Conservation (phyloP, 1,140 invertebrate genomes). For the Physella acuta region DNA sequence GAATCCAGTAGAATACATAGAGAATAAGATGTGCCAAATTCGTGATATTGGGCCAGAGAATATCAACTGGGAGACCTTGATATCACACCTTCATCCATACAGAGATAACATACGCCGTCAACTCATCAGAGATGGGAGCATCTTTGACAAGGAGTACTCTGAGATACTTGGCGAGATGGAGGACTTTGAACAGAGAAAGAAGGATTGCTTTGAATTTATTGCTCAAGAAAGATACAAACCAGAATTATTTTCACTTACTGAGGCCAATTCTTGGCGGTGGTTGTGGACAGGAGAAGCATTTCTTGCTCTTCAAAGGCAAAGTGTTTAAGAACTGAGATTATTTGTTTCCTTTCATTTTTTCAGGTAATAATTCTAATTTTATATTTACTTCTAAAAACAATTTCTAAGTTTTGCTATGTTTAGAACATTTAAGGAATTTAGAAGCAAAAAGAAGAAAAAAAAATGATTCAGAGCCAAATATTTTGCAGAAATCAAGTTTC, state of each 20-base stretch:
- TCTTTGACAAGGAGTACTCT: conserved; percentile 48
- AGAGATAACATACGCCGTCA: conserved; percentile 42
- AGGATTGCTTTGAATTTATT: conserved; percentile 24
- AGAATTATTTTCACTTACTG: conserved; percentile 48
- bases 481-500: no score
- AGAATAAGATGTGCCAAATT: conserved; percentile 50
- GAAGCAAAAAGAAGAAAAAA: no score
- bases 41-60: conserved; percentile 50
- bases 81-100: conserved; percentile 52
- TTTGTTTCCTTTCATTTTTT: no score
- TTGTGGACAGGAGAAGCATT: conserved; percentile 23
- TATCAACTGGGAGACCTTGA: conserved; percentile 58
- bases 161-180: conserved; percentile 29
- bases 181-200: conserved; percentile 21
- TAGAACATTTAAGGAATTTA: no score
- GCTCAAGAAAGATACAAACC: conserved; percentile 40
- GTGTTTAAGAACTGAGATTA: no score
- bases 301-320: background rate
- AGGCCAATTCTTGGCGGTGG: conserved; percentile 37
- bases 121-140: conserved; percentile 50
- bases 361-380: no score
- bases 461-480: no score
- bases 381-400: no score
- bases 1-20: conserved; percentile 53
- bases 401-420: no score